These are phyloP conservation scores for Nomada ferruginata DNA, from an alignment of 2,888 invertebrate species.

Conservation along the genomic window DNA sequence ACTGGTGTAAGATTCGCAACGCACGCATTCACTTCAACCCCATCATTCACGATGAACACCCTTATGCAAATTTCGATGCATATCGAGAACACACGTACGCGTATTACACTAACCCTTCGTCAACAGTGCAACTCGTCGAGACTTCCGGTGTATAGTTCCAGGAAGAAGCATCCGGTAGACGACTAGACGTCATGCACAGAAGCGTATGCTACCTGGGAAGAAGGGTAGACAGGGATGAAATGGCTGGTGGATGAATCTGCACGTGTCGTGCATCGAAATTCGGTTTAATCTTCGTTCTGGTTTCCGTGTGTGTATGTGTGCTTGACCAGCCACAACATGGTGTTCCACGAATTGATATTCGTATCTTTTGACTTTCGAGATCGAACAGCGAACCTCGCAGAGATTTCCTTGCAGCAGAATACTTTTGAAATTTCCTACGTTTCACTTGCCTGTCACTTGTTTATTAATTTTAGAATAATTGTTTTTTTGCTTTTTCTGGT, in stretches of 20 bases:
- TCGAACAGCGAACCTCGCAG: constrained; percentile 24
- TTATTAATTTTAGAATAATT: too few relatives aligned
- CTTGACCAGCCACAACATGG: constrained; percentile 18
- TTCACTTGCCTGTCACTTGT: too few relatives aligned
- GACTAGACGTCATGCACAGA: constrained; percentile 37
- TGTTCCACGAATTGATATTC: constrained; percentile 34
- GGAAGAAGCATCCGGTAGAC: constrained; percentile 49
- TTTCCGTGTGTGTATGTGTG: not conserved
- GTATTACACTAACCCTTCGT: constrained; percentile 25
- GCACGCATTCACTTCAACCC: not conserved
- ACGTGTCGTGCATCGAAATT: constrained; percentile 63
- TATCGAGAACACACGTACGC: not conserved
- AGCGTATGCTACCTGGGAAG: constrained; percentile 22
- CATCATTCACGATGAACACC: not conserved
- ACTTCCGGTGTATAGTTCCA: constrained; percentile 60
- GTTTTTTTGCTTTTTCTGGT: too few relatives aligned
- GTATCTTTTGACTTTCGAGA: constrained; percentile 37
- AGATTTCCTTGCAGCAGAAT: not conserved
- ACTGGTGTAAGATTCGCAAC: not conserved
- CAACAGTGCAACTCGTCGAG: constrained; percentile 43
- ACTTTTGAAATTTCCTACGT: too few relatives aligned
- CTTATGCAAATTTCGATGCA: not conserved
- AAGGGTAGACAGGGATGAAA: constrained; percentile 12
- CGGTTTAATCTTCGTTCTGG: constrained; percentile 57
- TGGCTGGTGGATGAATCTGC: constrained; percentile 45